Conservation (phyloP, 2,113 vertebrate genomes). For the Ivindomyrus marchei region DNA sequence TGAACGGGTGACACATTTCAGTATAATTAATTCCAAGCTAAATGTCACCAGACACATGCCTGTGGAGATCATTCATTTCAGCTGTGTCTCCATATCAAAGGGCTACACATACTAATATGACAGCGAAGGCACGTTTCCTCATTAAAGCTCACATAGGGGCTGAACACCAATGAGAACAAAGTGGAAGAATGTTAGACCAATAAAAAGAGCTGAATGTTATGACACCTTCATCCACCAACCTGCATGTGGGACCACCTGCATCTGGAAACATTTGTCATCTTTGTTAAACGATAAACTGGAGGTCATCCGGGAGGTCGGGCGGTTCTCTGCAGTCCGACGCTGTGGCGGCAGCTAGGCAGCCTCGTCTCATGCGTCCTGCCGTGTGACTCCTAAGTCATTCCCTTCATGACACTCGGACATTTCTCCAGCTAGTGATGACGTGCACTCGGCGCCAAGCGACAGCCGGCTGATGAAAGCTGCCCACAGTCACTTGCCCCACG, state of each 20-base stretch:
- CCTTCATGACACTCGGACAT: background rate
- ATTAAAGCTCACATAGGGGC: background rate
- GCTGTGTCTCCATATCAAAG: background rate
- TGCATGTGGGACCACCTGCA: background rate
- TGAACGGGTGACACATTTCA: slow-evolving; percentile 12
- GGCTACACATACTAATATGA: background rate
- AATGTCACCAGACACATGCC: slow-evolving; percentile 15
- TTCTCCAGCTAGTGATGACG: background rate
- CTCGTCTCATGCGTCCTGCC: background rate
- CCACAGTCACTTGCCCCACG: background rate
- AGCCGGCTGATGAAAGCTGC: background rate
- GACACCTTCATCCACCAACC: background rate
- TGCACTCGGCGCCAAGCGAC: background rate
- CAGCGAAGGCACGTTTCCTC: background rate
- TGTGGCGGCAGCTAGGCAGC: background rate
- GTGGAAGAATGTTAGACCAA: background rate
- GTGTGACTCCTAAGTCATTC: background rate
- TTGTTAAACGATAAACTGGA: background rate
- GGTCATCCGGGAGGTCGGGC: background rate
- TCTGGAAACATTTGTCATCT: background rate
- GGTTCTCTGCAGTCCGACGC: background rate
- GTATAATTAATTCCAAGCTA: slow-evolving; percentile 19
- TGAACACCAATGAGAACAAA: background rate
- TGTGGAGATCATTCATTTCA: background rate
- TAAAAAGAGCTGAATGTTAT: background rate